phyloP scores from a whole-genome alignment of 92 coral and sea anemone genomes.

The Paramuricea clavata region DNA sequence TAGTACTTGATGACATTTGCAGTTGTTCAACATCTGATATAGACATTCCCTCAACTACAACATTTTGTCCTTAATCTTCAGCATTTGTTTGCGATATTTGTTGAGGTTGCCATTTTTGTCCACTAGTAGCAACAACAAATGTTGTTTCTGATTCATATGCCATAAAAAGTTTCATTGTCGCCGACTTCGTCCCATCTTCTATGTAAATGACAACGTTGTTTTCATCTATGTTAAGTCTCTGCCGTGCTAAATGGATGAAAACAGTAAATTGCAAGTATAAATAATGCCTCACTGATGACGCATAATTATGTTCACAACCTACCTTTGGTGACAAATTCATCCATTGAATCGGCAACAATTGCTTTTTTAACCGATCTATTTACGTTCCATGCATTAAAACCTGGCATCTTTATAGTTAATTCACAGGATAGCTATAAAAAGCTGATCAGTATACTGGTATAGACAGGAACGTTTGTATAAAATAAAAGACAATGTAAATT shows the following conservation, averaged over 20 bases:
- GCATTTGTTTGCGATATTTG: background rate
- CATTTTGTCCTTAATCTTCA: background rate
- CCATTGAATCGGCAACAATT: background rate
- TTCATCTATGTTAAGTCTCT: slow-evolving; percentile 2
- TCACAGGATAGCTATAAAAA: background rate
- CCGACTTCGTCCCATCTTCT: slow-evolving; percentile 14
- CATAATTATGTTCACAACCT: background rate
- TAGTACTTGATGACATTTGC: background rate
- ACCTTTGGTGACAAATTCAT: background rate
- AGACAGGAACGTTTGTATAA: too few relatives aligned
- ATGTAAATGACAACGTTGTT: background rate
- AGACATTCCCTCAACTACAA: background rate
- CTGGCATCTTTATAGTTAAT: background rate
- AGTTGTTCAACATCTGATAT: background rate
- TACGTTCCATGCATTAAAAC: background rate
- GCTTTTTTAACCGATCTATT: background rate
- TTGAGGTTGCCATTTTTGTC: background rate
- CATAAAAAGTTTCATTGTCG: slow-evolving; percentile 10
- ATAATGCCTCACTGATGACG: background rate
- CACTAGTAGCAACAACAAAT: slow-evolving; percentile 15
- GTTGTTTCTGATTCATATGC: slow-evolving; percentile 8
- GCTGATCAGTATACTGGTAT: too few relatives aligned
- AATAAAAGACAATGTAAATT: too few relatives aligned
- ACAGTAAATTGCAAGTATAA: background rate
- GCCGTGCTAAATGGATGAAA: background rate